Evolutionary conservation across 37 sponge, comb jelly and placozoan species (phyloP), one percentile per base, ranked within the genome.

Genomic region (Hormiphora californensis): DNA sequence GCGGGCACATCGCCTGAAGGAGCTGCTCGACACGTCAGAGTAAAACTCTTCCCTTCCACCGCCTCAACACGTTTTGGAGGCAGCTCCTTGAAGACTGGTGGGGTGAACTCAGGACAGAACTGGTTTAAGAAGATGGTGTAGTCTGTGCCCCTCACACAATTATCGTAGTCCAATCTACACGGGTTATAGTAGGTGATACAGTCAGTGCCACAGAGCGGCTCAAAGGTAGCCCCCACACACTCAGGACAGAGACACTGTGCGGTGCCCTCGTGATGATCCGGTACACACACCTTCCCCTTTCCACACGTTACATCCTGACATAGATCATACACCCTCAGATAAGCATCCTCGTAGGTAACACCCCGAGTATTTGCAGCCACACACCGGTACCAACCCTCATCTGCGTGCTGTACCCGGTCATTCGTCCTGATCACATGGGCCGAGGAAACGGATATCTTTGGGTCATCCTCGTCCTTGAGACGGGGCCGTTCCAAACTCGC

Each of bases 301-400:
- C 46, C 43, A 36, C 81, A 73, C 22, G 81, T 40, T n/a, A 73
- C 38, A 19, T 73, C 81, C 12, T 46, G 39, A 73, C 81, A 73
- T 27, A 73, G 81, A 19, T 73, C 81, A 28, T 73, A 73, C 44
- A 73, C 81, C 27, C 81, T 37, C 28, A 73, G 81, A 46, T 41
- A 73, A 33, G 81, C 32, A 28, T 73, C 81, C 5, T 22, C 81
- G 38, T 36, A 73, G 81, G 43, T 46, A 41, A 40, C 81, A 2
- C 81, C 81, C 44, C 81, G 81, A 73, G 27, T 73, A 46, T 73
- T 73, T 0, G 81, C 32, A 7, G 81, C 81, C 28, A 73, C 81
- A 73, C 81, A 73, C 44, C 81, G 7, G 81, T 73, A 73, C 81
- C 81, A 73, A 0, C 81, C 81, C 81, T 73, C 81, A 28, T 73